Evolutionary conservation across 2,113 vertebrate genomes (phyloP).

Genomic region (Odocoileus hemionus): DNA sequence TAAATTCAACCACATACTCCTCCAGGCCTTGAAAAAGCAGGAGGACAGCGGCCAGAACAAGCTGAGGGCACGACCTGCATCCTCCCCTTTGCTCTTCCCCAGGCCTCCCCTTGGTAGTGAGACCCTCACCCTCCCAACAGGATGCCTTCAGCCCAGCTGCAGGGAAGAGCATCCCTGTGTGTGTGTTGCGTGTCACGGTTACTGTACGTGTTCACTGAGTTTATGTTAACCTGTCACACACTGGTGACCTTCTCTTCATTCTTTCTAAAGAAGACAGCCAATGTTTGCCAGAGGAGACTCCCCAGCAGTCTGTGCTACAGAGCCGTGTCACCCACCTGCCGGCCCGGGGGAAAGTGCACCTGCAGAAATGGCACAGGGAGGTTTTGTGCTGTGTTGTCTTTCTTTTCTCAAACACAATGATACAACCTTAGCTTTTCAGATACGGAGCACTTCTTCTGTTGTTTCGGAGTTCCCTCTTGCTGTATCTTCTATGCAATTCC

Average conservation of each 20-base stretch:
- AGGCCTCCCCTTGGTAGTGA: neutral
- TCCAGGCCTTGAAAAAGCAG: neutral
- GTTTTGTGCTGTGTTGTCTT: slow-evolving; percentile 43
- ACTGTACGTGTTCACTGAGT: neutral
- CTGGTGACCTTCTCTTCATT: neutral
- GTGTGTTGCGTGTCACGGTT: neutral
- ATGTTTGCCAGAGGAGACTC: neutral
- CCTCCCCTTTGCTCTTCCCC: neutral
- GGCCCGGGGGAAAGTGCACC: slow-evolving; percentile 73
- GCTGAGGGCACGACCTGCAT: neutral
- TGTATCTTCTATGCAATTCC: slow-evolving; percentile 98
- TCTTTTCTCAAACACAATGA: slow-evolving; percentile 53
- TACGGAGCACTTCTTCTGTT: slow-evolving; percentile 71
- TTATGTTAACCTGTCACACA: neutral
- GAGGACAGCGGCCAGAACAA: neutral
- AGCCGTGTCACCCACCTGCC: slow-evolving; percentile 67
- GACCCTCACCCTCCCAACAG: neutral
- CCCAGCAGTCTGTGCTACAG: neutral
- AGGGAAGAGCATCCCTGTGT: neutral
- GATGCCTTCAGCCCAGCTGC: neutral
- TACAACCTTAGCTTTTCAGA: slow-evolving; percentile 75
- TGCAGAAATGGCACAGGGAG: slow-evolving; percentile 67
- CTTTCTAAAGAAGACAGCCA: slow-evolving; percentile 43
- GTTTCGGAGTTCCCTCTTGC: slow-evolving; percentile 84
- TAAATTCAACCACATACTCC: neutral